Percentiles rank a stretch among this genome's conserved stretches.
Conservation (phyloP, 92 coral and sea anemone species). For the Epizoanthus ramosus region DNA sequence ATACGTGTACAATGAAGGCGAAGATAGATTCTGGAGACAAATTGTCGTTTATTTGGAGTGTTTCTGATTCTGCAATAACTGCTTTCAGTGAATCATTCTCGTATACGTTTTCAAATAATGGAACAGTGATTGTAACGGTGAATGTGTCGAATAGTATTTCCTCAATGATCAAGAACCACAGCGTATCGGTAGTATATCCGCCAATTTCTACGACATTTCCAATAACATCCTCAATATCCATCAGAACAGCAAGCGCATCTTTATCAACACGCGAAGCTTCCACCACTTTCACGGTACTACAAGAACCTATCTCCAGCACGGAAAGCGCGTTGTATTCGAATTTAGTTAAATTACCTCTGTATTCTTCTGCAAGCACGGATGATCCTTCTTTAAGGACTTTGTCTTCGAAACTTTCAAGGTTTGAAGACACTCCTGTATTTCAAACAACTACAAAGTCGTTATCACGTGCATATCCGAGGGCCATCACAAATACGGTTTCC, state of each 20-base stretch:
- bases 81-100: slow-evolving; percentile 1
- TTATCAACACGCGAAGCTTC: too few species aligned
- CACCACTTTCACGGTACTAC: too few species aligned
- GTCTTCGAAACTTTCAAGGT: not conserved
- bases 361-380: not conserved
- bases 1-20: slow-evolving; percentile 50
- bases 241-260: not conserved
- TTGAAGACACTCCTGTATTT: too few species aligned
- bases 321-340: not conserved
- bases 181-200: not conserved
- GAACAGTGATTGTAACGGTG: slow-evolving; percentile 23
- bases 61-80: slow-evolving; percentile 32
- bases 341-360: not conserved
- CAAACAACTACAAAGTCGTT: too few species aligned
- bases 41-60: slow-evolving; percentile 50
- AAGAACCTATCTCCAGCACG: not conserved
- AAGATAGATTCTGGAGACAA: slow-evolving; percentile 37
- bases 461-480: not conserved
- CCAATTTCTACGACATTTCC: not conserved
- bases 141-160: slow-evolving; percentile 53
- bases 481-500: not conserved
- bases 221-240: not conserved
- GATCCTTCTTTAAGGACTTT: not conserved
- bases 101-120: slow-evolving; percentile 23
- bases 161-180: slow-evolving; percentile 34